Base-by-base conservation (phyloP, 2,888 invertebrate genomes). In the Apotomis turbidana region DNA sequence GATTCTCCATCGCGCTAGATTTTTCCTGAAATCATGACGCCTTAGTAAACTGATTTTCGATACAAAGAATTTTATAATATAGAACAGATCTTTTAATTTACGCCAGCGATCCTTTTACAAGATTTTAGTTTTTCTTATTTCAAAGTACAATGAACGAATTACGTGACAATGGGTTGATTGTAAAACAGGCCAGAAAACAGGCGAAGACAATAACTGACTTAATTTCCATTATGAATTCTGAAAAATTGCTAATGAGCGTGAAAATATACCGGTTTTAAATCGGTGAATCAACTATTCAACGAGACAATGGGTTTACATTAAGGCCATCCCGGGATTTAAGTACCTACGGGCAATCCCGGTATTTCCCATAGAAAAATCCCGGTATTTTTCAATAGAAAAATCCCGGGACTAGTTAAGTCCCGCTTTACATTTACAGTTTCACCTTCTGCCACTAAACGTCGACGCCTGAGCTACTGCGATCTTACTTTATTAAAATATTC, bases 191-290 rank as follows among this genome's bases (percentile, higher is more conserved):
- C 41, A 63, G 36, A n/a, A 36, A 41, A 15, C 44, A 55, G 4
- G 44, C 52, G 8, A 55, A 41, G 44, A 44, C 64, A 64, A 63
- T 54, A 63, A 54, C 41, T 38, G 41, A 64, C 10, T 54, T 64
- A 44, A 64, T 64, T 54, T 54, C 13, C 15, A 54, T 64, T 54
- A 54, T 12, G 15, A 44, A 64, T 54, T 64, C 54, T 55, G 54
- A 64, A 64, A 54, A 54, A 15, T 15, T 5, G 54, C 0, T 3
- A 49, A 49, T 15, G 49, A 49, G 46, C 61, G 61, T 49, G 61
- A 12, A 61, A 60, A 60, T 46, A 44, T 12, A 46, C 46, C 27
- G 49, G 49, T 49, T 27, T 49, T 27, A 15, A 49, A 46, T 10
- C 46, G 49, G 9, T 6, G 49, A 49, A 49, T 61, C 12, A 41